These are phyloP conservation scores for Pogonophryne albipinna DNA, from an alignment of 2,797 vertebrate species.

Conservation along the genomic window DNA sequence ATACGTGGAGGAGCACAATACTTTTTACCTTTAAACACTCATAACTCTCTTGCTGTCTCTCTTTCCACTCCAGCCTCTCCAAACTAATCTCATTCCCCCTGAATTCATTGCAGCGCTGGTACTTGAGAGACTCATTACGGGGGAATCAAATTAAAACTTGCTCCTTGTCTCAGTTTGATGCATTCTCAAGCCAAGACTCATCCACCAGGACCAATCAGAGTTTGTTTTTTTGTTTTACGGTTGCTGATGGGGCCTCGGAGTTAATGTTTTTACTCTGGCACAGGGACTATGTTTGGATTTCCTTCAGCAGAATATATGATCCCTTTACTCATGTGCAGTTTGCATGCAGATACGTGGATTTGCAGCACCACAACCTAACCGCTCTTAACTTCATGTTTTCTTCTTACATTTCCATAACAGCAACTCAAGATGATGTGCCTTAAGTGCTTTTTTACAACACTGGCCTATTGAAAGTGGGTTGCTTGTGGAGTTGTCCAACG, in stretches of 20 bases:
- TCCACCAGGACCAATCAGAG: slow-evolving; percentile 64
- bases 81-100: slow-evolving; percentile 68
- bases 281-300: slow-evolving; percentile 47
- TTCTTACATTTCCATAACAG: not conserved
- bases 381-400: not conserved
- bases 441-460: too few relatives aligned
- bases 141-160: slow-evolving; percentile 81
- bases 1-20: slow-evolving; percentile 19
- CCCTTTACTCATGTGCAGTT: not conserved
- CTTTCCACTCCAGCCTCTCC: slow-evolving; percentile 49
- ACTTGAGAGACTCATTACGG: slow-evolving; percentile 76
- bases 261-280: slow-evolving; percentile 55
- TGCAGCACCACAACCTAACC: not conserved
- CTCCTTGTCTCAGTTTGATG: slow-evolving; percentile 76
- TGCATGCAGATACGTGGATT: not conserved
- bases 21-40: slow-evolving; percentile 61
- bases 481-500: too few relatives aligned
- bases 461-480: too few relatives aligned
- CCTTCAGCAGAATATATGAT: slow-evolving; percentile 27
- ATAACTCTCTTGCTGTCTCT: slow-evolving; percentile 54
- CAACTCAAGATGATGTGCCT: not conserved
- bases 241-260: slow-evolving; percentile 57
- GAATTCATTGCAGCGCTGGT: slow-evolving; percentile 63
- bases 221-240: slow-evolving; percentile 9
- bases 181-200: slow-evolving; percentile 69